Percentiles rank a stretch among this genome's conserved stretches.
These are phyloP conservation scores for Eueides isabella DNA, from an alignment of 1,140 invertebrate genomes.

Conservation along the genomic window DNA sequence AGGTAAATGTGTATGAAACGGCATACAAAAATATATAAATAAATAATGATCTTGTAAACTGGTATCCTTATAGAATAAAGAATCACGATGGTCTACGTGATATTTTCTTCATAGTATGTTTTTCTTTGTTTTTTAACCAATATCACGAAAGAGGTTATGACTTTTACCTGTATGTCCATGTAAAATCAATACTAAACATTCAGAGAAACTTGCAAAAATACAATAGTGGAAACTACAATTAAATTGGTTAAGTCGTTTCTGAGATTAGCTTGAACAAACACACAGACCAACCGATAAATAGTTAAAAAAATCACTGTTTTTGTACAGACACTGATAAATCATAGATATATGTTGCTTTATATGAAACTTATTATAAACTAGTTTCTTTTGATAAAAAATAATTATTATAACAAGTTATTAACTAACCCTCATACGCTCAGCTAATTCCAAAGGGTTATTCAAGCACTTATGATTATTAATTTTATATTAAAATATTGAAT, in stretches of 20 bases:
- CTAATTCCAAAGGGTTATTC: not conserved
- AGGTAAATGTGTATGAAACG: not conserved
- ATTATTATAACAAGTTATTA: not conserved
- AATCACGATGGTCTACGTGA: not conserved
- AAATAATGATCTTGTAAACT: not conserved
- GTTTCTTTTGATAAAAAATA: slow-evolving; percentile 10
- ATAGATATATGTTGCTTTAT: not conserved
- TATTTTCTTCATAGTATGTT: not conserved
- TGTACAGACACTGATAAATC: too few relatives aligned
- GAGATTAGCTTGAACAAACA: too few relatives aligned
- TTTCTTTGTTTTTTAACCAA: not conserved
- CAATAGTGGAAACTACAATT: too few relatives aligned
- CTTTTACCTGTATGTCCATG: too few relatives aligned
- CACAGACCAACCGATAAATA: too few relatives aligned
- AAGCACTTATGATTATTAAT: slow-evolving; percentile 7
- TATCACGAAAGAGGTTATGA: too few relatives aligned
- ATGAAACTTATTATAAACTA: not conserved
- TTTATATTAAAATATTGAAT: not conserved
- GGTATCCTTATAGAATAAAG: not conserved
- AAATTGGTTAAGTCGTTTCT: too few relatives aligned
- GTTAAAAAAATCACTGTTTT: not conserved
- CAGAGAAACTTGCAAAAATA: too few relatives aligned
- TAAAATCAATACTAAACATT: too few relatives aligned
- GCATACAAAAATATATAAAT: not conserved
- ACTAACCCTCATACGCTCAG: not conserved